A percentile compares a stretch with the other conserved stretches of the same genome.
Evolutionary conservation across 2,888 invertebrate species (phyloP).

Genomic region (Elysia crispata): DNA sequence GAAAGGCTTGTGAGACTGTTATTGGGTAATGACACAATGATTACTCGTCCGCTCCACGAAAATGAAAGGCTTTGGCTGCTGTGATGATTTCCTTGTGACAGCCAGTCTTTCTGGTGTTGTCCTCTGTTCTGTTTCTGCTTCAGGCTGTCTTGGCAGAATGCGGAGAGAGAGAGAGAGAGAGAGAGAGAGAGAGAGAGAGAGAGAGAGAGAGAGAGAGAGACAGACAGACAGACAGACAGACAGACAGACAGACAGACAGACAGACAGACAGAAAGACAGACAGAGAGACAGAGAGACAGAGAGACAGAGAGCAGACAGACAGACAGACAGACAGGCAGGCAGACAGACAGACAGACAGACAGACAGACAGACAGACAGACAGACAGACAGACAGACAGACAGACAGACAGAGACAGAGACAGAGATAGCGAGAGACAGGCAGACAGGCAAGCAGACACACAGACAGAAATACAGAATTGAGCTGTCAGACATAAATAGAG

Average conservation of each 20-base stretch:
- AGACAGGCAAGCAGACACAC: slow-evolving; percentile 20
- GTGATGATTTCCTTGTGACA: too few relatives aligned
- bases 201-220: slow-evolving; percentile 13
- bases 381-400: slow-evolving; percentile 31
- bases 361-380: neutral
- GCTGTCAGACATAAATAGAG: neutral
- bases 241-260: slow-evolving; percentile 26
- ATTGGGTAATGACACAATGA: too few relatives aligned
- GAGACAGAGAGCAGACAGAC: neutral
- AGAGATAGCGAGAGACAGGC: slow-evolving; percentile 27
- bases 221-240: slow-evolving; percentile 13
- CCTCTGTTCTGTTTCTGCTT: neutral
- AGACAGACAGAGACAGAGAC: slow-evolving; percentile 26
- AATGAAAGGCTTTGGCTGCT: too few relatives aligned
- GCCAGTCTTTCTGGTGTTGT: neutral
- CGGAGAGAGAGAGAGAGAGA: slow-evolving; percentile 6
- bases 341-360: slow-evolving; percentile 24
- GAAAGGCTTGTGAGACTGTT: too few relatives aligned
- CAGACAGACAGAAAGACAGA: neutral
- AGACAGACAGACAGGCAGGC: neutral
- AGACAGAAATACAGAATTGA: slow-evolving; percentile 14
- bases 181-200: neutral
- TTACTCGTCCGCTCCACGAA: too few relatives aligned
- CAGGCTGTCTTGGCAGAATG: neutral
- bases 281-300: neutral